Base-by-base conservation (phyloP, 2,888 invertebrate species). In the Scaptomyza cyrtandrae region DNA sequence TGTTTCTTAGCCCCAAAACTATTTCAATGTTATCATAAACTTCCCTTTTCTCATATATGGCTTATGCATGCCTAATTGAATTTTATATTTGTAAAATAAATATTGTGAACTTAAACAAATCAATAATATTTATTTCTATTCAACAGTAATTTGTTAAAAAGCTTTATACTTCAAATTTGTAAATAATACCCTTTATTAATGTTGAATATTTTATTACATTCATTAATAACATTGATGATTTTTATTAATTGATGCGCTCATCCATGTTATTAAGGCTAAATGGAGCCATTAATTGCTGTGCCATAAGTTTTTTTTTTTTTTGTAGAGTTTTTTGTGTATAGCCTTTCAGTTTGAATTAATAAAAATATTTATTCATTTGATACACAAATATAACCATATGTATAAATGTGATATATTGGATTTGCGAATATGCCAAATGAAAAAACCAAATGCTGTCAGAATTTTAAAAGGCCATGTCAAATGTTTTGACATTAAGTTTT, bases 401-500 rank as follows among this genome's bases (percentile, higher is more conserved):
- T 41, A 39, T 7, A 7, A 41, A 13, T 37, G 39, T 46, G 6
- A 46, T 29, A 33, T 6, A 72, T 75, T 59, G 59, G 46, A 61
- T 60, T 69, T 71, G 41, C 29, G 35, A 54, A 49, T 46, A 46
- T 62, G 68, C 24, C 64, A 64, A 68, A 66, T 62, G 58, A 62
- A 78, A 73, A 71, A 73, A 69, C 64, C 35, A 83, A 78, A 72
- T 70, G 67, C 71, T 71, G 58, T 72, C 78, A 83, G 76, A 50
- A 75, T 78, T 78, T 72, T 81, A 62, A 65, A 75, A 77, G 58
- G 66, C 31, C 62, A 60, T 81, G 75, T 69, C 62, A 78, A 84
- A 72, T 81, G 71, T 59, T 63, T 60, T 49, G 52, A 56, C 64
- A 80, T 76, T 63, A 67, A 69, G 68, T 69, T 67, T 72, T 68